Percentiles rank a stretch among this genome's conserved stretches.
Conservation (phyloP, 1,140 invertebrate genomes). For the Metaphire vulgaris region DNA sequence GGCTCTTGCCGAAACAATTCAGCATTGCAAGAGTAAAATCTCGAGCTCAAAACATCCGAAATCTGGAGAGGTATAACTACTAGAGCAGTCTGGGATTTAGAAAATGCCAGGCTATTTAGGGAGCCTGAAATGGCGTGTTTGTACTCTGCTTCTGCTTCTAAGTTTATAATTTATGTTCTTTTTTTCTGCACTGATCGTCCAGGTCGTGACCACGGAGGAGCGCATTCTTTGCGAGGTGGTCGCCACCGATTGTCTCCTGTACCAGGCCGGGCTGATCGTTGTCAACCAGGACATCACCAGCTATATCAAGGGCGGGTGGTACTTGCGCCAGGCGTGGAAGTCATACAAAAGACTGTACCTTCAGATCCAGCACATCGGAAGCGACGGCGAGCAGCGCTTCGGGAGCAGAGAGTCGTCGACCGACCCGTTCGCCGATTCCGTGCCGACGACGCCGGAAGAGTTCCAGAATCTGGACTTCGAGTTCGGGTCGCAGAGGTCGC, state of each 20-base stretch:
- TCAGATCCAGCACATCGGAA: slow-evolving; percentile 58
- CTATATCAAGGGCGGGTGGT: slow-evolving; percentile 66
- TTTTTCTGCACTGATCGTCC: too few species aligned
- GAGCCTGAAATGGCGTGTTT: too few species aligned
- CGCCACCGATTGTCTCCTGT: slow-evolving; percentile 63
- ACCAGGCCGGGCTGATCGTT: slow-evolving; percentile 60
- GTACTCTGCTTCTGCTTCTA: too few species aligned
- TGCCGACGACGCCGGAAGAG: slow-evolving; percentile 42
- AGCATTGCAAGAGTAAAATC: slow-evolving; percentile 54
- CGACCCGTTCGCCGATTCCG: slow-evolving; percentile 44
- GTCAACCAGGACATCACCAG: slow-evolving; percentile 63
- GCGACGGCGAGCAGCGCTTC: slow-evolving; percentile 32
- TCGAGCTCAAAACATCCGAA: slow-evolving; percentile 44
- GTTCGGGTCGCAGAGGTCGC: slow-evolving; percentile 1
- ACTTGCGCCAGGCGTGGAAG: slow-evolving; percentile 66
- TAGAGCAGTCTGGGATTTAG: too few species aligned
- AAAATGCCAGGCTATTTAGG: too few species aligned
- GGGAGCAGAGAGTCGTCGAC: slow-evolving; percentile 31
- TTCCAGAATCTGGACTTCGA: slow-evolving; percentile 22
- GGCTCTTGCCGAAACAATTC: slow-evolving; percentile 61
- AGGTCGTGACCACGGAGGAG: slow-evolving; percentile 52
- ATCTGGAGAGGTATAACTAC: too few species aligned
- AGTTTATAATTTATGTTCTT: too few species aligned
- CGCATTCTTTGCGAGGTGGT: slow-evolving; percentile 63
- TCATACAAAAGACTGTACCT: slow-evolving; percentile 64